Conservation (phyloP, 1,140 invertebrate species). For the Teleogryllus occipitalis region DNA sequence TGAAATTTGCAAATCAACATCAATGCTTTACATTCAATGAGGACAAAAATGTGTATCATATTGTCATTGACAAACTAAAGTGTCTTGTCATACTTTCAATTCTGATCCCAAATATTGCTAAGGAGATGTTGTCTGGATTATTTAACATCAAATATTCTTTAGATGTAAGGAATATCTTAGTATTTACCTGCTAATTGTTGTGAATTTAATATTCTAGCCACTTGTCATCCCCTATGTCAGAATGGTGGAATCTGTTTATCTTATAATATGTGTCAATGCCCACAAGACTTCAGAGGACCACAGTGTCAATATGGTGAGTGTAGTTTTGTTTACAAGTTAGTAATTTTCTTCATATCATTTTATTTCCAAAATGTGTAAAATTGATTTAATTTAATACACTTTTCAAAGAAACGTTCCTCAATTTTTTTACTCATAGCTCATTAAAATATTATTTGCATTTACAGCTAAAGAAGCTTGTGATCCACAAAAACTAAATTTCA, state of each 20-base stretch:
- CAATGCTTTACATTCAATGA: too few species aligned
- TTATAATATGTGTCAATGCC: conserved; percentile 65
- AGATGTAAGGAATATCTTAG: too few species aligned
- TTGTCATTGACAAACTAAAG: too few species aligned
- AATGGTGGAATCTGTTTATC: conserved; percentile 70
- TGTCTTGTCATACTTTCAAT: too few species aligned
- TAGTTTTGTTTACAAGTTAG: neutral
- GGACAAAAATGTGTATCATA: too few species aligned
- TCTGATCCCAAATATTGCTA: neutral
- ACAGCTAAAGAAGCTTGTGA: neutral
- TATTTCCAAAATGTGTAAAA: too few species aligned
- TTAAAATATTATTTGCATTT: neutral
- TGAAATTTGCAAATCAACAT: too few species aligned
- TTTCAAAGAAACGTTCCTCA: too few species aligned
- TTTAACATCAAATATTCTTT: neutral
- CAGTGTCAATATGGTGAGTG: conserved; percentile 69
- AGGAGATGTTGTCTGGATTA: neutral
- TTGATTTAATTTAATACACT: too few species aligned
- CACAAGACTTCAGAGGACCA: conserved; percentile 56
- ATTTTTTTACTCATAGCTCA: too few species aligned
- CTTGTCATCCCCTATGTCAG: conserved; percentile 61
- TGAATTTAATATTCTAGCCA: conserved; percentile 41
- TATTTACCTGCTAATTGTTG: neutral
- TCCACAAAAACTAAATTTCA: conserved; percentile 41
- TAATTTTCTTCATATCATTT: too few species aligned